Conservation (phyloP, 2,797 vertebrate genomes). For the Cetoscarus ocellatus region DNA sequence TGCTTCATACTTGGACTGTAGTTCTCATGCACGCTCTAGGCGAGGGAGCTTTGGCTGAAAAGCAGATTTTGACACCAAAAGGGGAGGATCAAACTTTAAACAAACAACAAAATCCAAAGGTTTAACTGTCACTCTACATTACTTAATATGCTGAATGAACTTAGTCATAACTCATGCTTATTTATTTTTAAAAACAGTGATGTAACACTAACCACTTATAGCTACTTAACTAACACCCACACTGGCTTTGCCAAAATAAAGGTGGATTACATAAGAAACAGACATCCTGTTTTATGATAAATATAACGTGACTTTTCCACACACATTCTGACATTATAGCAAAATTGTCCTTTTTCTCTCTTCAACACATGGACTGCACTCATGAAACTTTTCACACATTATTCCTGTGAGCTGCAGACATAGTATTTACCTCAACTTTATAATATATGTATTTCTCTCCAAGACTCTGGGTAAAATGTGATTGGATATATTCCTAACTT, state of each 20-base stretch:
- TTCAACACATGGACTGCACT: too few species aligned
- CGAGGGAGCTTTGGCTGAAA: conserved; percentile 21
- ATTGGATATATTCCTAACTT: too few species aligned
- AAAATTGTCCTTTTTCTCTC: too few species aligned
- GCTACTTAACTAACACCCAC: conserved; percentile 1
- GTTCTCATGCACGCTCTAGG: conserved; percentile 21
- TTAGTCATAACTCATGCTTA: conserved; percentile 15
- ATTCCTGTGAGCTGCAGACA: too few species aligned
- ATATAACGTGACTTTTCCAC: not conserved
- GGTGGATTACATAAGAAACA: conserved; percentile 47
- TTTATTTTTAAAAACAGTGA: conserved; percentile 32
- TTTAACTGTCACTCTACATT: conserved; percentile 13
- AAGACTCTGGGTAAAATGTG: too few species aligned
- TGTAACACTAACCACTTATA: conserved; percentile 36
- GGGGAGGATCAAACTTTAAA: conserved; percentile 45
- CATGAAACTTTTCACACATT: too few species aligned
- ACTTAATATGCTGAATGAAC: conserved; percentile 8
- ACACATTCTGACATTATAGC: not conserved
- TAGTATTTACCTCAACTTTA: too few species aligned
- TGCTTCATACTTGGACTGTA: conserved; percentile 34
- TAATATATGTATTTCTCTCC: too few species aligned
- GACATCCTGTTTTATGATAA: conserved; percentile 26
- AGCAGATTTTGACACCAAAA: conserved; percentile 23
- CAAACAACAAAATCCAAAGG: conserved; percentile 29
- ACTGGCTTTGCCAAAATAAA: conserved; percentile 33